Base-by-base conservation (phyloP, 2,113 vertebrate genomes). In the Pan paniscus region DNA sequence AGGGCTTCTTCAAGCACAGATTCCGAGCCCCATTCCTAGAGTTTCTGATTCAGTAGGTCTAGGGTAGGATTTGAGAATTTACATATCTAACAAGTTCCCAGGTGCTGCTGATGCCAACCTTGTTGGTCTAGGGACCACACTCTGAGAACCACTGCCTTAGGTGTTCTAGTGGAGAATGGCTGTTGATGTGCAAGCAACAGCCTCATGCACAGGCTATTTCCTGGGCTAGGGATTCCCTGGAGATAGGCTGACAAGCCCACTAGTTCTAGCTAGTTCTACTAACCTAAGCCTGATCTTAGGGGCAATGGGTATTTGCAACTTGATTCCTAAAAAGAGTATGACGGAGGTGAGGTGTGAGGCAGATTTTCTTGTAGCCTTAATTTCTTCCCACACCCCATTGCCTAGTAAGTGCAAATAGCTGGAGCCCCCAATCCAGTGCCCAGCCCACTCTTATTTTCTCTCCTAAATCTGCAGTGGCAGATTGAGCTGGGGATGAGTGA, bases 171-270 rank as follows among this genome's bases (percentile, higher is more conserved):
- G 30, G 2, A 22, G 23, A 35, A 32, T 1, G 46, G 22, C 46
- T 40, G 27, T 9, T 35, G 61, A 17, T 9, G 18, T 5, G 4
- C 55, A 32, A 20, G 30, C 48, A n/a, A 48, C 48, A 32, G 82
- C n/a, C 1, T 10, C 46, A 17, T n/a, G 4, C 10, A 5, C 0
- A 75, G 38, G 20, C 55, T 9, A 3, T 3, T 25, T 46, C 5
- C 6, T 0, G 32, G 22, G 38, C 67, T 84, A 2, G 7, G 7
- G 67, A 32, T 61, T 27, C 40, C 81, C 64, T 59, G 4, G 32
- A 57, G 30, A 27, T 17, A 5, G 82, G 9, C 55, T 67, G 90
- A 50, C 87, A 43, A 50, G 43, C 61, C 59, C 2, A 5, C 52
- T 55, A 55, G 52, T 55, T 55, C 59, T 25, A 57, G 22, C 20